A percentile compares a stretch with the other conserved stretches of the same genome.
Conservation (phyloP, 1,140 invertebrate species). For the Parapsyche elsis region DNA sequence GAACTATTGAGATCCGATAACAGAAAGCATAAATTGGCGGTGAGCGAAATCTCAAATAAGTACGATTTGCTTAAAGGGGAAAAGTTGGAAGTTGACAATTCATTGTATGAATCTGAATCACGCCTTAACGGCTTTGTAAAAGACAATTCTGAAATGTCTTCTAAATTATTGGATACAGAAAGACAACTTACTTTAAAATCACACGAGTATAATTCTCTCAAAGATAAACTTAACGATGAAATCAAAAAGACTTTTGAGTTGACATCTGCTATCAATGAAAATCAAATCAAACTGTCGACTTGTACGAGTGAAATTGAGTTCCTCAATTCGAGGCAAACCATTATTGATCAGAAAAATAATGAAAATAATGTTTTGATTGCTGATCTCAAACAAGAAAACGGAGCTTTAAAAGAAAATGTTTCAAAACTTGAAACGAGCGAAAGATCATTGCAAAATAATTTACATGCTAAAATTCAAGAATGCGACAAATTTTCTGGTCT, state of each 20-base stretch:
- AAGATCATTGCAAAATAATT: slow-evolving; percentile 22
- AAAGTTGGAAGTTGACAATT: slow-evolving; percentile 57
- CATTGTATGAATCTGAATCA: slow-evolving; percentile 56
- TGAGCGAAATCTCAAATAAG: slow-evolving; percentile 63
- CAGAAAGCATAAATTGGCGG: slow-evolving; percentile 57
- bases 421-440: slow-evolving; percentile 56
- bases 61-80: slow-evolving; percentile 54
- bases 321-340: slow-evolving; percentile 45
- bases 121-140: slow-evolving; percentile 61
- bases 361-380: slow-evolving; percentile 44
- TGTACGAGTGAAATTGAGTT: slow-evolving; percentile 48
- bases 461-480: slow-evolving; percentile 45
- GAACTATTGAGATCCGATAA: slow-evolving; percentile 57
- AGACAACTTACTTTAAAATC: slow-evolving; percentile 57
- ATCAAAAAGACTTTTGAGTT: slow-evolving; percentile 45
- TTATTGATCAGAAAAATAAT: slow-evolving; percentile 51
- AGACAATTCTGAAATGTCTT: slow-evolving; percentile 60
- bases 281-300: slow-evolving; percentile 45
- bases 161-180: slow-evolving; percentile 60
- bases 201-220: slow-evolving; percentile 42
- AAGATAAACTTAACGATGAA: slow-evolving; percentile 46
- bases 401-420: slow-evolving; percentile 55
- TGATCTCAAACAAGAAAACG: slow-evolving; percentile 40
- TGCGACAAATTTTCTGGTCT: slow-evolving; percentile 27
- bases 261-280: slow-evolving; percentile 39